Conservation (phyloP, 2,113 vertebrate species). For the Sula dactylatra region DNA sequence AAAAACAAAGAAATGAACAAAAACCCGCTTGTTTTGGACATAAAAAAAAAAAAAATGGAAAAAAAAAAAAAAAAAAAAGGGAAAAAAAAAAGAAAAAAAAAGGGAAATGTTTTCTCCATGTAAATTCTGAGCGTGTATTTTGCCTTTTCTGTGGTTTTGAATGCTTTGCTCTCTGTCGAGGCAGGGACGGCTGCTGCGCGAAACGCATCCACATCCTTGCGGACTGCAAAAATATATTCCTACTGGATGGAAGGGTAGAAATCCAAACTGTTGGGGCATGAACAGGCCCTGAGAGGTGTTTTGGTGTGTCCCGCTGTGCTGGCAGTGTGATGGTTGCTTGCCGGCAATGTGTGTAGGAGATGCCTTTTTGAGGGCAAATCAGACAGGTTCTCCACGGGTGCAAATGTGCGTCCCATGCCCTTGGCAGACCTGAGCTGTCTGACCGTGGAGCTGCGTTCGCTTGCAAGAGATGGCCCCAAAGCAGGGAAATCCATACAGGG, state of each 20-base stretch:
- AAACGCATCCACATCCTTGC: conserved; percentile 45
- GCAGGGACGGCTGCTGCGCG: conserved; percentile 31
- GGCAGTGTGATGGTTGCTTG: background rate
- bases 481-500: conserved; percentile 16
- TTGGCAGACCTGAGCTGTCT: background rate
- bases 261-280: background rate
- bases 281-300: background rate
- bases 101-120: conserved; percentile 64
- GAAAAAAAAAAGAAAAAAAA: background rate
- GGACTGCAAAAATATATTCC: conserved; percentile 68
- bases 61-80: background rate
- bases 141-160: conserved; percentile 72
- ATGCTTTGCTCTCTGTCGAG: conserved; percentile 59
- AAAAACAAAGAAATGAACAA: conserved; percentile 60
- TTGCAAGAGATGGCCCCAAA: background rate
- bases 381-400: background rate
- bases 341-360: background rate
- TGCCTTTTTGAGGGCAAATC: background rate
- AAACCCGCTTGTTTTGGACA: conserved; percentile 63
- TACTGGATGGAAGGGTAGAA: conserved; percentile 62
- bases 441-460: background rate
- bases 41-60: background rate
- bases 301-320: background rate
- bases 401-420: background rate
- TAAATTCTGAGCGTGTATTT: conserved; percentile 72